phyloP scores from a whole-genome alignment of 1,140 invertebrate species.

The Leguminivora glycinivorella region DNA sequence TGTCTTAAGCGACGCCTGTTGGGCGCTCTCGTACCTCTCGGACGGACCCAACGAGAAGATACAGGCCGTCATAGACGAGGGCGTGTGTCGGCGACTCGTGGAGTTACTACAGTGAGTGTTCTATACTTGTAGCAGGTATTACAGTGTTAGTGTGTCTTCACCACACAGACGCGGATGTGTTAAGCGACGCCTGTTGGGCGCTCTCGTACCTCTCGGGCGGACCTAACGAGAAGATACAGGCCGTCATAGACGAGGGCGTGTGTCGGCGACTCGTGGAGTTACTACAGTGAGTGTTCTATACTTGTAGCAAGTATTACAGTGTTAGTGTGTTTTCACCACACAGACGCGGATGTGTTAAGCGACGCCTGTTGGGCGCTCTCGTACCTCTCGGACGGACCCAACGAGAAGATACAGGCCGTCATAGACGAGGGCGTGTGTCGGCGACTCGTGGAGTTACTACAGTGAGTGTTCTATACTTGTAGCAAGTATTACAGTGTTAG shows the following conservation, averaged over 20 bases:
- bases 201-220: no score
- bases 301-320: conserved; percentile 87
- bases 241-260: no score
- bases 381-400: conserved; percentile 97
- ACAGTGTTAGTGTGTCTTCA: no score
- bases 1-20: conserved; percentile 96
- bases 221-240: no score
- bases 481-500: no score
- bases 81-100: conserved; percentile 95
- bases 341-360: conserved; percentile 94
- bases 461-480: no score
- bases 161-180: no score
- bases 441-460: conserved; percentile 94
- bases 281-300: neutral
- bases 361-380: conserved; percentile 98
- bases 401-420: conserved; percentile 98
- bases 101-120: conserved; percentile 88
- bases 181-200: no score
- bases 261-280: no score
- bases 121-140: no score
- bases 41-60: conserved; percentile 99
- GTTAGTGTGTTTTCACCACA: conserved; percentile 93
- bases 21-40: conserved; percentile 95
- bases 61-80: conserved; percentile 97
- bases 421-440: conserved; percentile 97